Evolutionary conservation across 1,140 invertebrate genomes (phyloP), one percentile per base, ranked within the genome.

Genomic region (Heterodera schachtii): DNA sequence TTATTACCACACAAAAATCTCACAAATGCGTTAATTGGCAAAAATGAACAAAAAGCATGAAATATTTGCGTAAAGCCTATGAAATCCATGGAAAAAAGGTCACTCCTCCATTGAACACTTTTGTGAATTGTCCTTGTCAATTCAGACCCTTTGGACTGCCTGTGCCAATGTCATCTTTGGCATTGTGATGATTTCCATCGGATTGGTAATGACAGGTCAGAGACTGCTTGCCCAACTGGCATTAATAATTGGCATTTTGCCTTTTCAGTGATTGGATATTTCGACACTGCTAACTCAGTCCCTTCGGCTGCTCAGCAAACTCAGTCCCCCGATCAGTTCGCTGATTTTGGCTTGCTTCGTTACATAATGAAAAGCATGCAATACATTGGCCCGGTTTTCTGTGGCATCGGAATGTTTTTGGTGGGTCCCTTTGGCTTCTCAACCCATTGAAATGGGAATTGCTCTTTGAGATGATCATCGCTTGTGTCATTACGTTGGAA

Each of bases 401-500:
- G 89, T 87, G 88, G 88, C 49, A 76, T 89, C 73, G 87, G 87
- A 6, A 80, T 81, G 57, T 88, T 89, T 81, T 49, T 87, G 46
- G 79, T 87, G 21, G 19, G 49, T 75, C 44, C 4, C n/a, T n/a
- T 87, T 78, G 84, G 85, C 19, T 71, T 31, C 19, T 9, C 11
- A 3, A 43, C n/a, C 31, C 4, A 13, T 43, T 71, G 2, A 75
- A 64, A 64, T 13, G 57, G 57, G 4, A 64, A 64, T 5, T 64
- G 80, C n/a, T 88, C n/a, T 86, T 87, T 73, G 57, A 87, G 41
- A 76, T 88, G 52, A 89, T 89, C 43, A 85, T 89, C 57, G 87
- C 89, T 16, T 90, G 89, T 83, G 88, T 89, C 2, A 87, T 89
- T 3, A 89, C 88, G 41, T 64, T 89, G 41, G 88, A 89, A 81